Conservation (phyloP, 1,140 invertebrate species). For the Brachystomella parvula region DNA sequence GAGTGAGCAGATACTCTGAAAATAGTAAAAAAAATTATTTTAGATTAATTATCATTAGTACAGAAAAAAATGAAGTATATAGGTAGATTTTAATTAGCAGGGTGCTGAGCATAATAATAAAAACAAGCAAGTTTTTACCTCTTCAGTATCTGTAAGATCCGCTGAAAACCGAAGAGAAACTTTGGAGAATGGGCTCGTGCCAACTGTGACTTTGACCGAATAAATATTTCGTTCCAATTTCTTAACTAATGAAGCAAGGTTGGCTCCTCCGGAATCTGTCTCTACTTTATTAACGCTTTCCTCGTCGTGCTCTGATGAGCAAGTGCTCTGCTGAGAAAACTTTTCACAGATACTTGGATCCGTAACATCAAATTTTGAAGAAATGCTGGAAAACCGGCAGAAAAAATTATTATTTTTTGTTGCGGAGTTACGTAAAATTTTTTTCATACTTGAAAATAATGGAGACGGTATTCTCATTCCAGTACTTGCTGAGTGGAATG, state of each 20-base stretch:
- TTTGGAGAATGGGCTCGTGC: constrained; percentile 27
- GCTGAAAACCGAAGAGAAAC: constrained; percentile 25
- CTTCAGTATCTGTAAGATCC: constrained; percentile 16
- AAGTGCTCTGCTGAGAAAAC: constrained; percentile 18
- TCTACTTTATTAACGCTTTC: constrained; percentile 24
- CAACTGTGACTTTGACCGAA: constrained; percentile 23
- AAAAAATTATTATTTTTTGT: background rate
- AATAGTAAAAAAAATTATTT: constrained; percentile 24
- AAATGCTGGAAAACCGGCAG: constrained; percentile 21
- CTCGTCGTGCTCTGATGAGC: constrained; percentile 7
- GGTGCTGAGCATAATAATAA: background rate
- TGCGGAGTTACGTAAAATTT: background rate
- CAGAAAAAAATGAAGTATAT: constrained; percentile 11
- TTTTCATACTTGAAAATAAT: constrained; percentile 31
- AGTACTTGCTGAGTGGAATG: constrained; percentile 34
- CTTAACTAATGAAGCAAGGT: background rate
- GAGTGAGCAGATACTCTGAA: constrained; percentile 49
- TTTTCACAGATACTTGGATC: constrained; percentile 26
- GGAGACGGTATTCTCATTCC: constrained; percentile 27
- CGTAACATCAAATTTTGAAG: constrained; percentile 29
- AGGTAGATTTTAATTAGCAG: background rate
- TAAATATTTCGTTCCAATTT: constrained; percentile 26
- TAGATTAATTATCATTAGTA: constrained; percentile 12
- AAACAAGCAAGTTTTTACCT: constrained; percentile 23
- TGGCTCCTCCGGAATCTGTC: background rate